Percentiles rank a stretch among this genome's conserved stretches.
Evolutionary conservation across 2,888 invertebrate genomes (phyloP).

Genomic region (Drosophila austrosaltans): DNA sequence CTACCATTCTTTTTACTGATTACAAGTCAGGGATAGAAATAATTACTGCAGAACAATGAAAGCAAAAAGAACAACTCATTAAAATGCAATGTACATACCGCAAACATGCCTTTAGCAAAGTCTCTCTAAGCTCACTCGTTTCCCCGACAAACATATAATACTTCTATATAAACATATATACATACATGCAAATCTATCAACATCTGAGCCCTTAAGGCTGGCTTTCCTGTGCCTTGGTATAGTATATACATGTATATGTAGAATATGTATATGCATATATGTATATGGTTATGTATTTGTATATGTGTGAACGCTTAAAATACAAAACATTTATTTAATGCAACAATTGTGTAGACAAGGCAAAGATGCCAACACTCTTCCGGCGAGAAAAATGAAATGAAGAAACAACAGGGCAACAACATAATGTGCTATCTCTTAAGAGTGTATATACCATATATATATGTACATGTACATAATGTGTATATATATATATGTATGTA

Average conservation of each 20-base stretch:
- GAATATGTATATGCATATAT: too few relatives aligned
- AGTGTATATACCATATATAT: not conserved
- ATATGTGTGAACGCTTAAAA: slow-evolving; percentile 3
- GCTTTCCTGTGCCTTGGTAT: slow-evolving; percentile 2
- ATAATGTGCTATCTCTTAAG: slow-evolving; percentile 34
- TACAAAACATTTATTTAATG: slow-evolving; percentile 68
- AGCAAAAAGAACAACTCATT: slow-evolving; percentile 62
- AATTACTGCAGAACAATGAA: slow-evolving; percentile 54
- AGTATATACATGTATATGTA: not conserved
- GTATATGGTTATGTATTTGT: slow-evolving; percentile 7
- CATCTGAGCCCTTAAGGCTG: slow-evolving; percentile 55
- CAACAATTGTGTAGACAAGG: slow-evolving; percentile 67
- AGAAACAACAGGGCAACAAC: slow-evolving; percentile 41
- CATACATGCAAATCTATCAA: slow-evolving; percentile 69
- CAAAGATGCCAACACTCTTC: slow-evolving; percentile 47
- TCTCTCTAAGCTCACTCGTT: slow-evolving; percentile 39
- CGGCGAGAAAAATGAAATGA: slow-evolving; percentile 8
- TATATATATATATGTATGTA: not conserved
- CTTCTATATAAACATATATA: slow-evolving; percentile 4
- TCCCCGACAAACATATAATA: slow-evolving; percentile 3
- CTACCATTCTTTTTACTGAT: slow-evolving; percentile 24
- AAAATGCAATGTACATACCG: slow-evolving; percentile 54
- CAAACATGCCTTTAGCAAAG: slow-evolving; percentile 49
- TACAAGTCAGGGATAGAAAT: slow-evolving; percentile 52
- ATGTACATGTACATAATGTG: not conserved